Evolutionary conservation across 2,797 vertebrate species (phyloP).

Genomic region (Siniperca obscura): DNA sequence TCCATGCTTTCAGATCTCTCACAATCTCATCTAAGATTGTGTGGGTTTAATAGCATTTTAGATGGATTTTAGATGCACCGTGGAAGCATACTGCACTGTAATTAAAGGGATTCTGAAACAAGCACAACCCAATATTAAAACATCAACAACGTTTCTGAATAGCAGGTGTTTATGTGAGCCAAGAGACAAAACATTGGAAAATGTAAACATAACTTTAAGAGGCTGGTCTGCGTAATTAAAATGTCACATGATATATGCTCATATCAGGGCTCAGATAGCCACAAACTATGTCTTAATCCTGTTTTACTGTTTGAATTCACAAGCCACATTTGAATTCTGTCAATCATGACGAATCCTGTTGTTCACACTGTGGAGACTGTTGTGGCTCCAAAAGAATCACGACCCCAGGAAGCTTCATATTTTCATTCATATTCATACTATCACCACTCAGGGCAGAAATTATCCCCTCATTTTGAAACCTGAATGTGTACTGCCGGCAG

Average conservation of each 20-base stretch:
- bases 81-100: constrained; percentile 11
- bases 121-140: constrained; percentile 23
- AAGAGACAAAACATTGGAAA: constrained; percentile 3
- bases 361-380: constrained; percentile 4
- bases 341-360: constrained; percentile 24
- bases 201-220: constrained; percentile 22
- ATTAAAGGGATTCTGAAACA: constrained; percentile 30
- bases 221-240: constrained; percentile 13
- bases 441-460: constrained; percentile 34
- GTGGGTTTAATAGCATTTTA: constrained; percentile 9
- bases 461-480: constrained; percentile 44
- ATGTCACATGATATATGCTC: not conserved
- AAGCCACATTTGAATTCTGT: constrained; percentile 2
- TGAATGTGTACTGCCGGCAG: constrained; percentile 20
- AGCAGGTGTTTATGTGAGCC: constrained; percentile 41
- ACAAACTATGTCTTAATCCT: constrained; percentile 10
- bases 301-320: constrained; percentile 6
- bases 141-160: not conserved
- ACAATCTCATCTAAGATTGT: constrained; percentile 20
- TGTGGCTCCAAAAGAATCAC: constrained; percentile 25
- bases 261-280: constrained; percentile 2
- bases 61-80: constrained; percentile 13
- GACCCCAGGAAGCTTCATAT: constrained; percentile 11
- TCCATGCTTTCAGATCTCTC: constrained; percentile 1
- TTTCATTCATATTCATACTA: constrained; percentile 43